Conservation (phyloP, 2,888 invertebrate genomes). For the Luffia ferchaultella region DNA sequence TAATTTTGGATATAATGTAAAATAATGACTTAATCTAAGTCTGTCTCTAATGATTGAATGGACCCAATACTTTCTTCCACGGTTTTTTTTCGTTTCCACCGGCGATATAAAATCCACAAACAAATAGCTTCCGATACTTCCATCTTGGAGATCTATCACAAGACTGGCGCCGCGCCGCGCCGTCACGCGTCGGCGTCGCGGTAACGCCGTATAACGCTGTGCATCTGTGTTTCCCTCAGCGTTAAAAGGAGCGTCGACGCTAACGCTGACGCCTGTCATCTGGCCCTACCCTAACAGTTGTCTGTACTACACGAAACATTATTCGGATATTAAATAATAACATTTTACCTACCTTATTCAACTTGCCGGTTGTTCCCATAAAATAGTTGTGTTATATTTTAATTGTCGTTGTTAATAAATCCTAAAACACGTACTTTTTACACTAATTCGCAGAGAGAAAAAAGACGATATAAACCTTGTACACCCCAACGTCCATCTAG, state of each 20-base stretch:
- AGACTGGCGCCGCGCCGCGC: no score
- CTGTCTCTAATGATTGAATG: slow-evolving; percentile 17
- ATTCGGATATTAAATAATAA: not conserved
- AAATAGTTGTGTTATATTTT: no score
- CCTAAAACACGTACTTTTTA: no score
- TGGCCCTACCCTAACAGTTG: not conserved
- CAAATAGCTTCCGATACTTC: not conserved
- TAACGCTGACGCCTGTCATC: not conserved
- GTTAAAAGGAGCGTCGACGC: not conserved
- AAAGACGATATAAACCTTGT: no score
- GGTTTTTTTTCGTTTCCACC: slow-evolving; percentile 19
- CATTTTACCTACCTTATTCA: no score
- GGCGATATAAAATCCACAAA: slow-evolving; percentile 12
- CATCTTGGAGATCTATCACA: not conserved
- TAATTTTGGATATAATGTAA: slow-evolving; percentile 24
- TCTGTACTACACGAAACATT: not conserved
- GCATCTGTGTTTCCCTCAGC: not conserved
- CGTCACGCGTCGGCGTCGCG: no score
- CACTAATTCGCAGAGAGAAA: no score
- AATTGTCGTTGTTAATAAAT: no score
- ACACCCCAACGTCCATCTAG: no score
- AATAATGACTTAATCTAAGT: slow-evolving; percentile 19
- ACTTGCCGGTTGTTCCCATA: no score
- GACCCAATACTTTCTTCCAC: slow-evolving; percentile 15
- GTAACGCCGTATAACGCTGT: not conserved